Conservation (phyloP, 2,113 vertebrate species). For the Eolophus roseicapilla region DNA sequence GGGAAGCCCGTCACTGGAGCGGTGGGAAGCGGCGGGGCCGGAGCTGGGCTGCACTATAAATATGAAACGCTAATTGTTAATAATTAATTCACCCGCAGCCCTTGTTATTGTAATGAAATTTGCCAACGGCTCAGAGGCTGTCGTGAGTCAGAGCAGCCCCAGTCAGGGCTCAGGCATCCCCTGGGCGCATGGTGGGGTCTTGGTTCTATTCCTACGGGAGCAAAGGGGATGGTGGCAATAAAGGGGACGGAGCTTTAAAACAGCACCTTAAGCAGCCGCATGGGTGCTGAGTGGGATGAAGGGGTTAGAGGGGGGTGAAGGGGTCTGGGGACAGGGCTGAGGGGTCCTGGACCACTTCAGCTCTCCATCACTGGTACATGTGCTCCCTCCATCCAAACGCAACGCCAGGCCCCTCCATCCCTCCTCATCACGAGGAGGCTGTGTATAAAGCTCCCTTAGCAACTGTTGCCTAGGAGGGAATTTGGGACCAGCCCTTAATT, state of each 20-base stretch:
- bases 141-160: not conserved
- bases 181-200: fast-evolving
- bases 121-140: not conserved
- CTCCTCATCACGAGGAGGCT: conserved; percentile 25
- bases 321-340: not conserved
- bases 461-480: conserved; percentile 69
- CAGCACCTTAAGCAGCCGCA: not conserved
- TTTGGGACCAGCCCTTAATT: conserved; percentile 60
- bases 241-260: not conserved
- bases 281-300: fast-evolving
- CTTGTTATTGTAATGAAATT: conserved; percentile 58
- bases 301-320: not conserved
- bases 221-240: not conserved
- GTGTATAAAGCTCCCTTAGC: conserved; percentile 44
- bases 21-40: not conserved
- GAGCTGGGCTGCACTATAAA: conserved; percentile 33
- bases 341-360: not conserved
- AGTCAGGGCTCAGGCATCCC: not conserved
- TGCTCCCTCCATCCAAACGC: not conserved
- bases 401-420: not conserved
- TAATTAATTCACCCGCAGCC: conserved; percentile 53
- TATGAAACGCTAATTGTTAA: conserved; percentile 62
- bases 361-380: not conserved
- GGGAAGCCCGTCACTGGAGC: not conserved
- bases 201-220: not conserved